Evolutionary conservation across 2,888 invertebrate species (phyloP), one percentile per base, ranked within the genome.

Genomic region (Mesorhabditis belari): DNA sequence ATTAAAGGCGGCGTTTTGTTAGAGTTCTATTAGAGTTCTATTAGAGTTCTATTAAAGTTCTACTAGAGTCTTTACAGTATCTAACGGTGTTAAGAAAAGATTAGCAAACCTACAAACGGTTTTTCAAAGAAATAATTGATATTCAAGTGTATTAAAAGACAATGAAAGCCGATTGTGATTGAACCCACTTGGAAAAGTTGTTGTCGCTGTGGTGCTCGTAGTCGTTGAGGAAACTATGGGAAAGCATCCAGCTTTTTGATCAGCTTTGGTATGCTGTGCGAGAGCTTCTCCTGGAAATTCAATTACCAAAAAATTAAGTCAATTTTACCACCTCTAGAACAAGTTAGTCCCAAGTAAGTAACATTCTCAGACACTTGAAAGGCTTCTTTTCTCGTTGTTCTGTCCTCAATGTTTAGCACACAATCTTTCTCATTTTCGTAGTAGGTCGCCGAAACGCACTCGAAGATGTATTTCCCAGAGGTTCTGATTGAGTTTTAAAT

Each of bases 361-460:
- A 73, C 74, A 53, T 74, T 73, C 27, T 66, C 66, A 35, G 12
- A 9, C 12, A 9, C n/a, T 35, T n/a, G 44, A 52, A 71, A 71
- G 4, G 64, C 57, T 17, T 64, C 64, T 23, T 55, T 50, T 51
- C 65, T 64, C 62, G 65, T 62, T 35, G 60, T 28, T 56, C 71
- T 49, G 49, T 71, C 64, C 52, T 77, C 77, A 55, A 78, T 59
- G 61, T 80, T 79, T 19, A 80, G 67, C 19, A 81, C 73, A 56
- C 80, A 80, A 50, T 79, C 80, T 23, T 66, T 60, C 50, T 78
- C 78, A 17, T 66, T 63, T 55, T 75, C 75, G 57, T 81, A 80
- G 61, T 81, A 80, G 12, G 77, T 80, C 25, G 79, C 77, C 6
- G 80, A 81, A 27, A 66, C 58, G 52, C 80, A 80, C 52, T 80